A percentile compares a stretch with the other conserved stretches of the same genome.
Conservation (phyloP, 1,140 invertebrate species). For the Spodoptera frugiperda region DNA sequence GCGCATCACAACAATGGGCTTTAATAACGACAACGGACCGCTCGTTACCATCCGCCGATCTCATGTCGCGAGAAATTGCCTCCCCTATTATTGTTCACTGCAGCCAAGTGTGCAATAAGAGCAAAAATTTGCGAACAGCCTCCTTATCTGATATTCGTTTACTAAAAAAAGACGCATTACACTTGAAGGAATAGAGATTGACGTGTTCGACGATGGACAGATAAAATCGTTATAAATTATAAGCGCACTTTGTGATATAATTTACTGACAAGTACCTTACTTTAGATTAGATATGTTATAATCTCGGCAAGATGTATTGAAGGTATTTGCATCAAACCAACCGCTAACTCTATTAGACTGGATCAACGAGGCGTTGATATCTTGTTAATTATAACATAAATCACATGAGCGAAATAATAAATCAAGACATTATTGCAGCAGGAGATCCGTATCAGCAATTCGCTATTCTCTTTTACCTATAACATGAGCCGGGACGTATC, state of each 20-base stretch:
- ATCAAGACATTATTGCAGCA: constrained; percentile 41
- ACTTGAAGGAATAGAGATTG: constrained; percentile 32
- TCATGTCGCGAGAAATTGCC: constrained; percentile 68
- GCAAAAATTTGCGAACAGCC: constrained; percentile 64
- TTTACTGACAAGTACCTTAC: constrained; percentile 31
- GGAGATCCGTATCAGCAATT: constrained; percentile 30
- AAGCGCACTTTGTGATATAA: constrained; percentile 16
- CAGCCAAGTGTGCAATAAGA: constrained; percentile 66
- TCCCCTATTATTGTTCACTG: constrained; percentile 67
- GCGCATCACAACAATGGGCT: constrained; percentile 75
- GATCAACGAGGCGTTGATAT: constrained; percentile 41
- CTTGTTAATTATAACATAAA: constrained; percentile 39
- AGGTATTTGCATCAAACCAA: constrained; percentile 34
- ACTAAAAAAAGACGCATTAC: constrained; percentile 32
- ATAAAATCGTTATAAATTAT: constrained; percentile 34
- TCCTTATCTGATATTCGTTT: constrained; percentile 51
- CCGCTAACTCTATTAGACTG: constrained; percentile 37
- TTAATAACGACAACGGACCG: constrained; percentile 72
- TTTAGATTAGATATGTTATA: constrained; percentile 16
- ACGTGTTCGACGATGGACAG: constrained; percentile 25
- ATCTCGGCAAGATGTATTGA: constrained; percentile 20
- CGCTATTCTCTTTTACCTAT: constrained; percentile 42
- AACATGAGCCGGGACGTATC: constrained; percentile 38
- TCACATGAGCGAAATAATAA: constrained; percentile 35
- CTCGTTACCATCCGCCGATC: constrained; percentile 71